Percentiles rank a stretch among this genome's conserved stretches.
Conservation (phyloP, 2,888 invertebrate genomes). For the Apocheima hispidaria region DNA sequence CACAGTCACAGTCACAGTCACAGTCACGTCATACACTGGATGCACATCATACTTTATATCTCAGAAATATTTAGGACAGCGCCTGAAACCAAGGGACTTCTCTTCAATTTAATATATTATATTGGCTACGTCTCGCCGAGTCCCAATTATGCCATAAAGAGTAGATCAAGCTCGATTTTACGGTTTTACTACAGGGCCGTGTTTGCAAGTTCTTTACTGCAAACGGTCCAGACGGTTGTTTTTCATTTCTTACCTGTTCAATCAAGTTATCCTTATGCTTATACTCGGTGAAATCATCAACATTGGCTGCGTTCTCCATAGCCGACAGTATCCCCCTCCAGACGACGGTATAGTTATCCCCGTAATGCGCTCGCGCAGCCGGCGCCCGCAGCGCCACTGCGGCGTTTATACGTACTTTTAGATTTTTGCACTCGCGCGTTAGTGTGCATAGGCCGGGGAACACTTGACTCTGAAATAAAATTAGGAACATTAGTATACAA, state of each 20-base stretch:
- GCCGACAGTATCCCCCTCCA: slow-evolving; percentile 91
- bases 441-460: slow-evolving; percentile 88
- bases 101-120: too few species aligned
- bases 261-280: slow-evolving; percentile 94
- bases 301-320: slow-evolving; percentile 91
- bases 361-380: slow-evolving; percentile 87
- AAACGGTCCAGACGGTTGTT: too few species aligned
- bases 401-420: slow-evolving; percentile 96
- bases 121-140: too few species aligned
- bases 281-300: slow-evolving; percentile 94
- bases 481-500: background rate
- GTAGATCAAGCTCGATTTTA: too few species aligned
- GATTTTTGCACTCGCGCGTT: slow-evolving; percentile 91
- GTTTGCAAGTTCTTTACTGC: too few species aligned
- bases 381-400: slow-evolving; percentile 90
- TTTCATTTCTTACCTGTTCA: slow-evolving; percentile 89
- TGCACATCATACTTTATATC: too few species aligned
- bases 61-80: too few species aligned
- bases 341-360: slow-evolving; percentile 84
- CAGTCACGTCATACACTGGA: too few species aligned
- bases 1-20: too few species aligned
- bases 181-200: too few species aligned
- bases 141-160: too few species aligned
- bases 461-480: slow-evolving; percentile 83
- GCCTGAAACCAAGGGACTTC: too few species aligned